phyloP scores from a whole-genome alignment of 2,888 invertebrate species.

The Odontomyia ornata region DNA sequence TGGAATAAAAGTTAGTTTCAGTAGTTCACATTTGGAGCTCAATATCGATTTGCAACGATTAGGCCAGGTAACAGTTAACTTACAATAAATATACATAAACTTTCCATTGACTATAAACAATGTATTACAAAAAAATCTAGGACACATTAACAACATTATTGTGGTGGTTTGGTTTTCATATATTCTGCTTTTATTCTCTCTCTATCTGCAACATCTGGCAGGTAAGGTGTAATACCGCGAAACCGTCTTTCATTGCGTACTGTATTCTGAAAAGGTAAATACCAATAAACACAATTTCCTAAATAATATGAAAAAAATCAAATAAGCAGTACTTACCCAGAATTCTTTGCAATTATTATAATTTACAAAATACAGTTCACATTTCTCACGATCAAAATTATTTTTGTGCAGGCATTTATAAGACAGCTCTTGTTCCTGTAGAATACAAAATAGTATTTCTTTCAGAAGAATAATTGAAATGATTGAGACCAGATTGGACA shows the following conservation, averaged over 20 bases:
- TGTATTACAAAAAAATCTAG: neutral
- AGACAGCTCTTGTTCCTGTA: conserved; percentile 79
- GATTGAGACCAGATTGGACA: neutral
- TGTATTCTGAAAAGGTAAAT: conserved; percentile 66
- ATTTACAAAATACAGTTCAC: conserved; percentile 75
- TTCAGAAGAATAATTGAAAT: too few relatives aligned
- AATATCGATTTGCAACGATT: too few relatives aligned
- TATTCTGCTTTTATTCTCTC: conserved; percentile 72
- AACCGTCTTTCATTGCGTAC: conserved; percentile 69
- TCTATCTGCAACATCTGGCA: conserved; percentile 78
- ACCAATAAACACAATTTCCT: neutral
- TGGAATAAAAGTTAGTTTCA: too few relatives aligned
- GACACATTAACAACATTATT: neutral
- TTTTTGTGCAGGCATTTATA: conserved; percentile 76
- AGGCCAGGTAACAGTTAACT: too few relatives aligned
- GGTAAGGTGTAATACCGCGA: conserved; percentile 71
- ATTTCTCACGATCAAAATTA: conserved; percentile 73
- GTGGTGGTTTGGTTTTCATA: conserved; percentile 60
- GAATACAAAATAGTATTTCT: too few relatives aligned
- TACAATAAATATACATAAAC: too few relatives aligned
- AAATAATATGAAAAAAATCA: too few relatives aligned
- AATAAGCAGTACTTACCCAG: conserved; percentile 71
- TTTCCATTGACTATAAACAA: too few relatives aligned
- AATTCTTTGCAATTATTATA: conserved; percentile 82
- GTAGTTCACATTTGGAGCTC: too few relatives aligned